Conservation (phyloP, 2,888 invertebrate genomes). For the Archaeoteleia sp. region DNA sequence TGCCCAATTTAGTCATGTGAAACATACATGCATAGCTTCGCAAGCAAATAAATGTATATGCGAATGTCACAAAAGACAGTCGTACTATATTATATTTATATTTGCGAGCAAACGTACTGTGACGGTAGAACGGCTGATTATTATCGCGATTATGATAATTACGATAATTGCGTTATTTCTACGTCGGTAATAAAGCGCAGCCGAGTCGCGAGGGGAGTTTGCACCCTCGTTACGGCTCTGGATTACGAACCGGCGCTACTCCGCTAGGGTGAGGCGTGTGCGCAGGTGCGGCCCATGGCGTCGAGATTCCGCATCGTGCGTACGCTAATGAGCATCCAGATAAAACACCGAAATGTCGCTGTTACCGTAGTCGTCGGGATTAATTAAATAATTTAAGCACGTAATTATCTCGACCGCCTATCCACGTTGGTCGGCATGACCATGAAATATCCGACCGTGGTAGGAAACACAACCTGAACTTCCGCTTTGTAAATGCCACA, state of each 20-base stretch:
- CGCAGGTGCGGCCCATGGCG: slow-evolving; percentile 48
- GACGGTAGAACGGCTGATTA: slow-evolving; percentile 54
- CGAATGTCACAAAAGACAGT: slow-evolving; percentile 24
- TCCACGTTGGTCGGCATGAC: slow-evolving; percentile 33
- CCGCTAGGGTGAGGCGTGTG: slow-evolving; percentile 11
- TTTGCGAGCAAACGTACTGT: slow-evolving; percentile 28
- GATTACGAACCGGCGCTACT: slow-evolving; percentile 35
- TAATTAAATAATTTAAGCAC: slow-evolving; percentile 70
- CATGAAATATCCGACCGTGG: slow-evolving; percentile 43
- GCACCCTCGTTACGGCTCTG: slow-evolving; percentile 50
- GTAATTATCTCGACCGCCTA: slow-evolving; percentile 49
- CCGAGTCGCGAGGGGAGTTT: slow-evolving; percentile 45
- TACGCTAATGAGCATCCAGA: slow-evolving; percentile 69
- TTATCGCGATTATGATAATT: slow-evolving; percentile 64
- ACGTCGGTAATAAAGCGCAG: slow-evolving; percentile 53
- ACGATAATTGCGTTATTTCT: slow-evolving; percentile 57
- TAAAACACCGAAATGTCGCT: slow-evolving; percentile 63
- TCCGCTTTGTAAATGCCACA: slow-evolving; percentile 50
- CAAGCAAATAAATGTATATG: slow-evolving; percentile 35
- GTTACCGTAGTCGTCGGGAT: slow-evolving; percentile 65
- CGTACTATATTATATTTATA: slow-evolving; percentile 35
- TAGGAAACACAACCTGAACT: slow-evolving; percentile 48
- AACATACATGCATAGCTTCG: slow-evolving; percentile 6
- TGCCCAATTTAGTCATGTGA: not conserved
- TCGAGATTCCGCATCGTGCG: slow-evolving; percentile 65